Evolutionary conservation across 2,888 invertebrate species (phyloP).

Genomic region (Ypsolopha sequella): DNA sequence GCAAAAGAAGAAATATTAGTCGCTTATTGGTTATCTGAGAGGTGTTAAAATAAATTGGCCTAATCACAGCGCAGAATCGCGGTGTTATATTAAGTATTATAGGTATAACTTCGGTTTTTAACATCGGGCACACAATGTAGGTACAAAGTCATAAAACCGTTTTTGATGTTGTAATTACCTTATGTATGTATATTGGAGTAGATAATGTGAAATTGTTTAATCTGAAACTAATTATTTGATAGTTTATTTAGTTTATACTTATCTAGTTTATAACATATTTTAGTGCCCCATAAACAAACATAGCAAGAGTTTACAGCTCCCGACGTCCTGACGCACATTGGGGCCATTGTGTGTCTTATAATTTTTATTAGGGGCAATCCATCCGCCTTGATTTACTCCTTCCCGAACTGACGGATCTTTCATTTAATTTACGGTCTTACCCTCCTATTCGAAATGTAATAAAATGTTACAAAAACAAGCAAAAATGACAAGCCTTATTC

Average conservation of each 20-base stretch:
- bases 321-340: slow-evolving; percentile 61
- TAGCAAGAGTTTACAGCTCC: slow-evolving; percentile 66
- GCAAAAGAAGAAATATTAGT: too few species aligned
- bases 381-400: slow-evolving; percentile 68
- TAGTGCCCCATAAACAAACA: slow-evolving; percentile 70
- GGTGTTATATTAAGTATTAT: too few species aligned
- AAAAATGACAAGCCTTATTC: slow-evolving; percentile 36
- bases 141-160: too few species aligned
- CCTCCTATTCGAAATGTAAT: slow-evolving; percentile 58
- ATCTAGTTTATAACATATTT: slow-evolving; percentile 71
- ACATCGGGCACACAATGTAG: too few species aligned
- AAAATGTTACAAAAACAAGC: slow-evolving; percentile 63
- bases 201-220: too few species aligned
- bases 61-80: too few species aligned
- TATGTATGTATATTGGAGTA: too few species aligned
- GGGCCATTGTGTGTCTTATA: slow-evolving; percentile 68
- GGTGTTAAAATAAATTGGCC: too few species aligned
- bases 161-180: too few species aligned
- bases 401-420: slow-evolving; percentile 69
- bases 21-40: too few species aligned
- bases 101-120: too few species aligned
- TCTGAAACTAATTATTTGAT: slow-evolving; percentile 51
- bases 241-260: slow-evolving; percentile 67
- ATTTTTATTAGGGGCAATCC: slow-evolving; percentile 71
- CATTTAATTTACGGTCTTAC: slow-evolving; percentile 65